These are phyloP conservation scores for Omphaloscelis lunosa DNA, from an alignment of 2,888 invertebrate species.

Conservation along the genomic window DNA sequence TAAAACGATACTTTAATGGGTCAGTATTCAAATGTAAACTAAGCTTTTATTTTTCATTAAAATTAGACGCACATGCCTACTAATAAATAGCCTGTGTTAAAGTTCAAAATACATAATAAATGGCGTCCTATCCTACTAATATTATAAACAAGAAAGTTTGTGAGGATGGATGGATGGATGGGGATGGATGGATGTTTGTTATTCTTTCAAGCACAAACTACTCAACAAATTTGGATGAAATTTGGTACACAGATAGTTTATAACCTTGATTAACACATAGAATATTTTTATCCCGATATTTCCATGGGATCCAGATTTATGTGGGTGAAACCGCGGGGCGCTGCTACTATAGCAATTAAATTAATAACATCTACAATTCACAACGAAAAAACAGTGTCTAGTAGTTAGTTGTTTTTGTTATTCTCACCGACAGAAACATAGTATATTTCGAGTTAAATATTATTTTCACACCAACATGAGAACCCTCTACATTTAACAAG, in stretches of 20 bases:
- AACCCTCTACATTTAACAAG: neutral
- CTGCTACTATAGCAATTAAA: too few species aligned
- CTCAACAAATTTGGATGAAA: too few species aligned
- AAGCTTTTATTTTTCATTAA: constrained; percentile 8
- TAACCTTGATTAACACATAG: too few species aligned
- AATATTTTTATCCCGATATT: too few species aligned
- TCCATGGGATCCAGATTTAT: too few species aligned
- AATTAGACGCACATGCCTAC: neutral
- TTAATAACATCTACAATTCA: neutral
- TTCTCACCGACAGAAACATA: neutral
- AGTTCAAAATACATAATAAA: neutral
- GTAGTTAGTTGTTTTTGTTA: neutral
- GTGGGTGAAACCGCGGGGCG: too few species aligned
- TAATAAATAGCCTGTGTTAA: neutral
- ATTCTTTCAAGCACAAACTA: too few species aligned
- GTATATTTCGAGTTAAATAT: neutral
- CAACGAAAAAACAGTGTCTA: neutral
- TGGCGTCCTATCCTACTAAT: neutral
- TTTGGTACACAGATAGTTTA: too few species aligned
- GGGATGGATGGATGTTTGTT: too few species aligned
- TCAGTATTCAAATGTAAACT: neutral
- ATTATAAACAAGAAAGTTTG: too few species aligned
- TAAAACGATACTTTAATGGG: constrained; percentile 46
- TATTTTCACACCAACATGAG: neutral
- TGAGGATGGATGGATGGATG: too few species aligned